Evolutionary conservation across 1,140 invertebrate genomes (phyloP), one percentile per base, ranked within the genome.

Genomic region (Sycophila sp.): DNA sequence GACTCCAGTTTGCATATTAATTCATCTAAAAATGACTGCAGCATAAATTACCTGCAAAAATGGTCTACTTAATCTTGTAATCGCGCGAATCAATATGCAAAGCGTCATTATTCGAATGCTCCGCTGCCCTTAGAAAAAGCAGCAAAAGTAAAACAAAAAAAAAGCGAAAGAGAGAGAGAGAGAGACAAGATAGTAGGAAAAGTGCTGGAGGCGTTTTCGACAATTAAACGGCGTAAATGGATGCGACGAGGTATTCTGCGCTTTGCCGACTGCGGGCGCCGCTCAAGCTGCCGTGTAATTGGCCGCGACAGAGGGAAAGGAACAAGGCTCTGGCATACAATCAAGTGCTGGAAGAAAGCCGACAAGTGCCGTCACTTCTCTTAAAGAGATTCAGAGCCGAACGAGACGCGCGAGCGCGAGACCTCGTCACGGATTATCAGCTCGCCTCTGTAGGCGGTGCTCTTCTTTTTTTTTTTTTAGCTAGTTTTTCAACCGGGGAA

Each of bases 311-410:
- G 63, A 65, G 45, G 51, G 56, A 65, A 65, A 72, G 62, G 71
- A 71, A 69, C 58, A 55, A 69, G 63, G 34, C 45, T 40, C 34
- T 38, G 49, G 64, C 49, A 59, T 56, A 65, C 53, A 71, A 56
- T 64, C 26, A 64, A 63, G 49, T 59, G 55, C 53, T 58, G 26
- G 11, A 56, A 65, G 71, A 75, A 78, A 79, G 76, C 77, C 75
- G 71, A 58, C 69, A 73, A 74, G 73, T 77, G 73, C 59, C 56
- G 66, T 66, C 75, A 67, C 36, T 60, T 69, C 55, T 60, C 36
- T 69, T 74, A 75, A 76, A 73, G 74, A 72, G 77, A 81, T 81
- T 81, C 73, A 81, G 79, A 81, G 77, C 79, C 75, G 75, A 80
- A 81, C 77, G 74, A 71, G 28, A 22, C 17, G 26, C 4, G 17